Evolutionary conservation across 2,113 vertebrate genomes (phyloP), one percentile per base, ranked within the genome.

Genomic region (Cacatua alba): DNA sequence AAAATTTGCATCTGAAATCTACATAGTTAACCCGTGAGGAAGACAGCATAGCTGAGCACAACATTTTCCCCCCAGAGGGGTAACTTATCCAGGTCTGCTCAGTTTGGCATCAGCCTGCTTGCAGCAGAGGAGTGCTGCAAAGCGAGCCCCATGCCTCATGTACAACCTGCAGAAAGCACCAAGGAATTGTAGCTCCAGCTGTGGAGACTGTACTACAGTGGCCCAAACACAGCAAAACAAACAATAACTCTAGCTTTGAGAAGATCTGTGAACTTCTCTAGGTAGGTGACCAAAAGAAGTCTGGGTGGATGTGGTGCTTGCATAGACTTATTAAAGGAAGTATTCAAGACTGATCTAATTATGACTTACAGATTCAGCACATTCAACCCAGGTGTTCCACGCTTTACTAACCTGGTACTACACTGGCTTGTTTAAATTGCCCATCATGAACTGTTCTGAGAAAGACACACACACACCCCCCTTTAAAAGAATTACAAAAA

Each of bases 261-360:
- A 86, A 46, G 33, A 57, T 60, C 12, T 29, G 16, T 3, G 15
- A 24, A 74, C 64, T 93, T 72, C 67, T 83, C 71, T 46, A 55
- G 41, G 53, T 31, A 59, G 41, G 69, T 37, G 70, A 84, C 72
- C 46, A 83, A 89, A 93, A 97, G 96, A 88, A 93, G 91, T 10
- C 18, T 67, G 67, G 24, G 52, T 76, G 77, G 70, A 41, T 0
- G 5, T 52, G 21, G 49, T 64, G 48, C 39, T 92, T 55, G 25
- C 3, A 4, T 64, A 60, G 81, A 63, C 80, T 97, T 86, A 95
- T 96, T 96, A 96, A 91, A 95, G 93, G 64, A 84, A 96, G 87
- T 81, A 95, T 90, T 95, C 60, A 83, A 96, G 97, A 88, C 79
- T 91, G 86, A 97, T 94, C 49, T 97, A 93, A 97, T 97, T 97